Conservation (phyloP, 2,888 invertebrate genomes). For the Graphium colonna region DNA sequence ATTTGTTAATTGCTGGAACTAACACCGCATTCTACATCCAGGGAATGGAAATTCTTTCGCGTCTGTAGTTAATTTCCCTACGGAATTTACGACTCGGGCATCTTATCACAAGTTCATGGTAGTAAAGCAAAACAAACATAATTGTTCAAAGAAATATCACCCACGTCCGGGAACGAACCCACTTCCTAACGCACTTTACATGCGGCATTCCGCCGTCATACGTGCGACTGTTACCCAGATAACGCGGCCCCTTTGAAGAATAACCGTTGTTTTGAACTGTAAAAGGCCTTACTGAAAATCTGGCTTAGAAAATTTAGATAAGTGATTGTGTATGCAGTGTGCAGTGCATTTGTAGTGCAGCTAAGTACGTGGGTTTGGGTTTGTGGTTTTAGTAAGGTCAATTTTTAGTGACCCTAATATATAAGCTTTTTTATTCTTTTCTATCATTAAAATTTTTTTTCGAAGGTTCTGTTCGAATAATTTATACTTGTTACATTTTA, state of each 20-base stretch:
- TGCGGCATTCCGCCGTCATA: conserved; percentile 45
- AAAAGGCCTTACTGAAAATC: not conserved
- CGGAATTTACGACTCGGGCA: conserved; percentile 25
- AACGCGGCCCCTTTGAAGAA: conserved; percentile 3
- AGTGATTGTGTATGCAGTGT: too few species aligned
- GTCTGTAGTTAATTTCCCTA: conserved; percentile 22
- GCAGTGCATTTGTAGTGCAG: too few species aligned
- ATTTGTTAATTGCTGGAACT: too few species aligned
- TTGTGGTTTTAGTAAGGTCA: too few species aligned
- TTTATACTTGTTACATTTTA: too few species aligned
- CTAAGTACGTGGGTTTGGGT: too few species aligned
- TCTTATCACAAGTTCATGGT: conserved; percentile 23
- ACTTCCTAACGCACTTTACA: conserved; percentile 45
- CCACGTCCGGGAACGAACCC: conserved; percentile 37
- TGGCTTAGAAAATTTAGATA: not conserved
- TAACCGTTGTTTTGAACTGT: conserved; percentile 1
- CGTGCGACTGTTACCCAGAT: not conserved
- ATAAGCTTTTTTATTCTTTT: too few species aligned
- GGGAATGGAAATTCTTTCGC: not conserved
- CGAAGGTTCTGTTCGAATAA: too few species aligned
- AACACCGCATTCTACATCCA: conserved; percentile 2
- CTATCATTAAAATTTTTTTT: too few species aligned
- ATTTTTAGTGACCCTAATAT: too few species aligned
- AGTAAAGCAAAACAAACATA: conserved; percentile 43
- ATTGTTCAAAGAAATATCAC: conserved; percentile 44